A percentile compares a stretch with the other conserved stretches of the same genome.
Conservation (phyloP, 1,140 invertebrate genomes). For the Zaprionus taronus region DNA sequence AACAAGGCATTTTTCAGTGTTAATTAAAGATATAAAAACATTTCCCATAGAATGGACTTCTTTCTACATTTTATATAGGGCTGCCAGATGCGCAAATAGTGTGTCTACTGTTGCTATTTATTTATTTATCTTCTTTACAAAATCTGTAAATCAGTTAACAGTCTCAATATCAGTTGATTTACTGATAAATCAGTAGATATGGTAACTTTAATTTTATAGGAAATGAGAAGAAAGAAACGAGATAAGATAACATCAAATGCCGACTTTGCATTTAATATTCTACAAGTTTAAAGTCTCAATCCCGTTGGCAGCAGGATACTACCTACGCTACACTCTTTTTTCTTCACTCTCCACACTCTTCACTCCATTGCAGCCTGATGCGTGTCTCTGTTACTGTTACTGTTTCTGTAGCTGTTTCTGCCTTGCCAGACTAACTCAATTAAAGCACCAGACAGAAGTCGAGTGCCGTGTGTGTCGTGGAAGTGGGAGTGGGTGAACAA, state of each 20-base stretch:
- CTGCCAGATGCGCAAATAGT: too few species aligned
- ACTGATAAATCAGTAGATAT: too few species aligned
- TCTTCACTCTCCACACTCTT: not conserved
- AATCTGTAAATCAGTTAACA: too few species aligned
- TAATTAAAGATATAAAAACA: too few species aligned
- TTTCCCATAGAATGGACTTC: too few species aligned
- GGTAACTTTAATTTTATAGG: not conserved
- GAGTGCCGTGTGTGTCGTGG: conserved; percentile 26
- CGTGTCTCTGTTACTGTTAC: conserved; percentile 17
- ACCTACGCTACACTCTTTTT: conserved; percentile 8
- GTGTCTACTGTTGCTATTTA: too few species aligned
- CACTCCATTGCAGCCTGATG: conserved; percentile 1
- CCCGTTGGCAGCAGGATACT: conserved; percentile 19
- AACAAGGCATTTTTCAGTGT: not conserved
- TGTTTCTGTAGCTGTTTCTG: conserved; percentile 28
- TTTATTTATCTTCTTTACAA: too few species aligned
- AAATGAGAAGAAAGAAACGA: not conserved
- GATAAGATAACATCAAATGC: not conserved
- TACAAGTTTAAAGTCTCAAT: conserved; percentile 24
- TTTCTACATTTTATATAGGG: too few species aligned
- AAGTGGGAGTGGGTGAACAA: conserved; percentile 14
- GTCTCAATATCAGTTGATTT: too few species aligned
- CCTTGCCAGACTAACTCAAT: conserved; percentile 60
- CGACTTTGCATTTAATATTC: not conserved
- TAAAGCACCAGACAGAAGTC: conserved; percentile 54